Base-by-base conservation (phyloP, 2,888 invertebrate genomes). In the Harpalus rufipes region DNA sequence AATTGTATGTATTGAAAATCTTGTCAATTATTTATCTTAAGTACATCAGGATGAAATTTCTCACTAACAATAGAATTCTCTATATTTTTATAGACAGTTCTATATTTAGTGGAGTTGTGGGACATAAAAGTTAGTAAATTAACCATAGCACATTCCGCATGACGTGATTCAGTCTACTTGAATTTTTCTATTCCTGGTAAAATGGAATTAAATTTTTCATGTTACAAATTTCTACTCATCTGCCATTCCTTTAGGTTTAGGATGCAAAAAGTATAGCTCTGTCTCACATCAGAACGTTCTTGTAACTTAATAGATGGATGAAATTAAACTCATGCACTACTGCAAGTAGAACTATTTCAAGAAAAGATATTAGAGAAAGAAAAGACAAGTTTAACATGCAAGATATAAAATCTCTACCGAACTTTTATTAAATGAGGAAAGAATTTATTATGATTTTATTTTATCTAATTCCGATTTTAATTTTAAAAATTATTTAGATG, bases 91-190 rank as follows among this genome's bases (percentile, higher is more conserved):
- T 51, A 51, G 2, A 12, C 0, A 51, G 44, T 51, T 51, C 44
- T 51, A 51, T 51, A 51, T 51, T 74, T 44, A 18, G 44, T 74
- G 44, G 41, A 41, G 12, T 44, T 12, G 44, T 74, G 44, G 41
- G 16, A 18, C 18, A 74, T 18, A 44, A 74, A 44, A 74, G 41
- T 18, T 16, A 68, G 14, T 68, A 39, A 21, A 68, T 32, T 8
- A 51, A 63, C 14, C 72, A 74, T 41, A 74, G n/a, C 72, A 74
- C 72, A 74, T 74, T 74, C 72, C 72, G 72, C 72, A 74, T 74
- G 72, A 74, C 72, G 72, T 74, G 72, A 44, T 44, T 39, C 44
- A 74, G 6, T 74, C 72, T 44, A 74, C 44, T 68, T 25, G 68
- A 41, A 39, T 7, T 74, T 74, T 74, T 44, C 16, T 74, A 74